These are phyloP conservation scores for Gavialis gangeticus DNA, from an alignment of 2,113 vertebrate genomes.

Conservation along the genomic window DNA sequence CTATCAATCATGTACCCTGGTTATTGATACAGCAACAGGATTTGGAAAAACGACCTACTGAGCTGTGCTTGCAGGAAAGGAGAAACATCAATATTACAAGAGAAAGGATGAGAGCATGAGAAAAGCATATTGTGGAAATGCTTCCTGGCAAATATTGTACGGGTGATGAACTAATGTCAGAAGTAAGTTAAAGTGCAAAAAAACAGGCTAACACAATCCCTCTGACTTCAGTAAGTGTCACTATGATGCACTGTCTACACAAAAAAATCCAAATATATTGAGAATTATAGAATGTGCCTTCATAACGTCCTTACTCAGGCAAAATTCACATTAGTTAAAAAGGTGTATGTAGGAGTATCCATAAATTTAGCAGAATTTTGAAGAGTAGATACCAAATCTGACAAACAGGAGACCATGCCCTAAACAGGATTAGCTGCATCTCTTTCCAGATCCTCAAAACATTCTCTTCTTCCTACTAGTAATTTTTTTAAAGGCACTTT, in stretches of 20 bases:
- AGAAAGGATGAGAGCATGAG: background rate
- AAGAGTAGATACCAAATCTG: background rate
- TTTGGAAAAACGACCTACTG: conserved; percentile 12
- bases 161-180: background rate
- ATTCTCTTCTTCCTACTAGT: background rate
- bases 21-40: background rate
- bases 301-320: background rate
- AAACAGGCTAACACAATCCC: background rate
- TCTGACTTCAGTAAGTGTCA: background rate
- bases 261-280: background rate
- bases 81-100: background rate
- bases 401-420: fast-evolving
- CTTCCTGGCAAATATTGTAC: background rate
- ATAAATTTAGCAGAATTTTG: background rate
- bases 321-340: background rate
- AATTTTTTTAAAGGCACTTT: conserved; percentile 5
- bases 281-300: background rate
- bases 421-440: background rate
- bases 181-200: background rate
- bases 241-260: fast-evolving
- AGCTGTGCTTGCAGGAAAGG: background rate
- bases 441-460: background rate
- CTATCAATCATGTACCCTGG: background rate
- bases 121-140: background rate
- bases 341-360: background rate